Evolutionary conservation across 2,113 vertebrate species (phyloP).

Genomic region (Anguilla rostrata): DNA sequence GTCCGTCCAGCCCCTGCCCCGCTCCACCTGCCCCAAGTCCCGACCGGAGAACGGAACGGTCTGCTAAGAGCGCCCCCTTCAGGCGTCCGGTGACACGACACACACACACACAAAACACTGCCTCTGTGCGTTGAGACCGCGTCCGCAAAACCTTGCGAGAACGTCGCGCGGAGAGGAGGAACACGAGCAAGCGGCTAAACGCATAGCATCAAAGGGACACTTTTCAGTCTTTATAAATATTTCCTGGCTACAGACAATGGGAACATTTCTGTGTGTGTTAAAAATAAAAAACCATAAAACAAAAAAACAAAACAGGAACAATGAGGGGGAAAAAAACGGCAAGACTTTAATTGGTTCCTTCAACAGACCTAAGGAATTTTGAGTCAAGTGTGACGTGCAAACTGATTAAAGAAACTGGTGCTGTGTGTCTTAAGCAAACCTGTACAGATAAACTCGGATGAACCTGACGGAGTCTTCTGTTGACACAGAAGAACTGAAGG

Average conservation of each 20-base stretch:
- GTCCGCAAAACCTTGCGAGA: not conserved
- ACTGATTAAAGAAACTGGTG: not conserved
- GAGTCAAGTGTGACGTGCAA: not conserved
- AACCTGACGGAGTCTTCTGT: not conserved
- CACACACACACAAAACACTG: no score
- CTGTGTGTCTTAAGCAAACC: not conserved
- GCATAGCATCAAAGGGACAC: constrained; percentile 8
- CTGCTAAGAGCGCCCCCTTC: constrained; percentile 72
- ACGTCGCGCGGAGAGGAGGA: not conserved
- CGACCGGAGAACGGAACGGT: constrained; percentile 95
- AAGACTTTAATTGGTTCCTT: not conserved
- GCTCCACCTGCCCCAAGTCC: constrained; percentile 93
- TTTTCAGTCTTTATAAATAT: constrained; percentile 42
- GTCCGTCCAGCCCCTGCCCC: constrained; percentile 92
- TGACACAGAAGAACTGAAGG: not conserved
- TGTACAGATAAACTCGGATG: not conserved
- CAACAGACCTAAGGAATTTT: not conserved
- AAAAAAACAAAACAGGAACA: constrained; percentile 1
- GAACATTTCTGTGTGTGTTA: constrained; percentile 43
- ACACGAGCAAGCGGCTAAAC: not conserved
- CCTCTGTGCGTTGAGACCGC: not conserved
- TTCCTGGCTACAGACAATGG: constrained; percentile 46
- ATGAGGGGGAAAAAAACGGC: not conserved
- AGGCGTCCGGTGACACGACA: not conserved
- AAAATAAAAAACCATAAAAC: constrained; percentile 48